phyloP scores from a whole-genome alignment of 1,140 invertebrate genomes.

The Wasmannia auropunctata region DNA sequence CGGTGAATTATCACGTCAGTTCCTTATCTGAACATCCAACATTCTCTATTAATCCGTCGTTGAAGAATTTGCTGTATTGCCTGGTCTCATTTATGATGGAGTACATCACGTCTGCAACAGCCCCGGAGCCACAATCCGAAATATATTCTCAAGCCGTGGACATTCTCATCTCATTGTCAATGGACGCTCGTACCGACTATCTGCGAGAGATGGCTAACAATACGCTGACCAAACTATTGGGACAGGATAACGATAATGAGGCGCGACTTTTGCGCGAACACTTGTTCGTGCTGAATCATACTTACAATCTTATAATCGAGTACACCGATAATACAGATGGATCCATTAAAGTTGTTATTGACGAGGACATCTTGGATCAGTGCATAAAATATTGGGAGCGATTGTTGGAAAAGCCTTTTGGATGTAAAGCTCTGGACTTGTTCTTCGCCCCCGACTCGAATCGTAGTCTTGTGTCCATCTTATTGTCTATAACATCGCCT shows the following conservation, averaged over 20 bases:
- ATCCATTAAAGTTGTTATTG: slow-evolving; percentile 83
- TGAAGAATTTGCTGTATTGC: slow-evolving; percentile 89
- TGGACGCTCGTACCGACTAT: slow-evolving; percentile 91
- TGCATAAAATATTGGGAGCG: slow-evolving; percentile 94
- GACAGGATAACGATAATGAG: slow-evolving; percentile 87
- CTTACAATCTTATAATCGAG: slow-evolving; percentile 89
- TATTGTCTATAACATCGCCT: slow-evolving; percentile 90
- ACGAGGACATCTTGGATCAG: slow-evolving; percentile 89
- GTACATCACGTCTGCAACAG: slow-evolving; percentile 85
- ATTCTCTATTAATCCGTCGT: slow-evolving; percentile 89
- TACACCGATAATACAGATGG: slow-evolving; percentile 84
- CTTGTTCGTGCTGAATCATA: slow-evolving; percentile 88
- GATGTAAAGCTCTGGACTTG: slow-evolving; percentile 91
- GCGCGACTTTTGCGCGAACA: slow-evolving; percentile 88
- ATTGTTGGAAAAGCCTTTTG: slow-evolving; percentile 91
- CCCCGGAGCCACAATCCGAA: slow-evolving; percentile 84
- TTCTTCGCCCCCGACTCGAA: slow-evolving; percentile 90
- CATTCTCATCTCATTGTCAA: slow-evolving; percentile 90
- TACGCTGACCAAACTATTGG: slow-evolving; percentile 88
- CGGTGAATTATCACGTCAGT: slow-evolving; percentile 86
- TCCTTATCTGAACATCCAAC: slow-evolving; percentile 86
- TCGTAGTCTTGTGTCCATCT: slow-evolving; percentile 89
- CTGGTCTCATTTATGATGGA: slow-evolving; percentile 89
- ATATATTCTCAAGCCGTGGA: slow-evolving; percentile 85
- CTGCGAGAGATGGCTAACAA: slow-evolving; percentile 87